Evolutionary conservation across 2,113 vertebrate species (phyloP).

Genomic region (Cephalopholis sonnerati): DNA sequence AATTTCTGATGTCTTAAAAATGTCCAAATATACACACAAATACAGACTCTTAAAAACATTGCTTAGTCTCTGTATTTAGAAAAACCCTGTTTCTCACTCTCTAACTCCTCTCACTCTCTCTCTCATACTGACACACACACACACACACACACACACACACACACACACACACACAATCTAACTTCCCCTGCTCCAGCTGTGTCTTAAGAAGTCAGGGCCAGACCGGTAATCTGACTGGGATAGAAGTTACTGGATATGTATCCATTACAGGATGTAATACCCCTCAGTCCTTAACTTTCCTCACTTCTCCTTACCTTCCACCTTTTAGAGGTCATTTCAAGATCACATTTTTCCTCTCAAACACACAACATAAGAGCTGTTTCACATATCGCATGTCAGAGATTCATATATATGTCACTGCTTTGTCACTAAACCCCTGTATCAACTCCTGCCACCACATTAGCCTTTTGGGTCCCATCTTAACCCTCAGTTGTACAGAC

Average conservation of each 20-base stretch:
- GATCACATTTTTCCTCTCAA: slow-evolving; percentile 14
- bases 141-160: neutral
- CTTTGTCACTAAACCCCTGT: slow-evolving; percentile 30
- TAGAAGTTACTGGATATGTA: slow-evolving; percentile 75
- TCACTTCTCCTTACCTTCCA: slow-evolving; percentile 59
- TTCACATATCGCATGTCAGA: neutral
- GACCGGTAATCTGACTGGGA: slow-evolving; percentile 74
- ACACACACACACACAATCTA: neutral
- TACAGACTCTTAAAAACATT: neutral
- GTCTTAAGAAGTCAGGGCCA: slow-evolving; percentile 73
- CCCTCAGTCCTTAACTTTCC: slow-evolving; percentile 56
- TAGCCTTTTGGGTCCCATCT: slow-evolving; percentile 9
- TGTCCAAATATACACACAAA: neutral
- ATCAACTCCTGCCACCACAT: slow-evolving; percentile 14
- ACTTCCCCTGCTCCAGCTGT: slow-evolving; percentile 68
- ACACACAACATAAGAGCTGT: slow-evolving; percentile 5
- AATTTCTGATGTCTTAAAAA: no score
- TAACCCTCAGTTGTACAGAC: slow-evolving; percentile 1
- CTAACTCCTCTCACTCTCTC: neutral
- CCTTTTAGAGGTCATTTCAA: slow-evolving; percentile 64
- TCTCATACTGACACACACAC: neutral
- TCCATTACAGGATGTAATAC: slow-evolving; percentile 78
- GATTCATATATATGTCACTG: slow-evolving; percentile 25
- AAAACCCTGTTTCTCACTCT: no score
- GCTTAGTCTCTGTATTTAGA: neutral